These are phyloP conservation scores for Cinara cedri DNA, from an alignment of 2,888 invertebrate species.

Conservation along the genomic window DNA sequence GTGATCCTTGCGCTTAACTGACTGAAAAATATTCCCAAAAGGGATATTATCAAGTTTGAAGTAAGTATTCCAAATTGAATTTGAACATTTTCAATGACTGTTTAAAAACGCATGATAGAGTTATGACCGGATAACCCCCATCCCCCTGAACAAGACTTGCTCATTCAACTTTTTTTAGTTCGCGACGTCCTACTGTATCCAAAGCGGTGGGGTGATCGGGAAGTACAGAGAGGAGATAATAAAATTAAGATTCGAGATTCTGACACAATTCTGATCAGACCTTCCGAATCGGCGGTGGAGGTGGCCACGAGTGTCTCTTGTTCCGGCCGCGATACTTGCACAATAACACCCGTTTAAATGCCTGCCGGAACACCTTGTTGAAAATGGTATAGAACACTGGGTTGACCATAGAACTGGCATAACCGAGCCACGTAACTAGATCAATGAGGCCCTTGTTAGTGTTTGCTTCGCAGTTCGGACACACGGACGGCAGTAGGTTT, in stretches of 20 bases:
- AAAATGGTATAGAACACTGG: slow-evolving; percentile 96
- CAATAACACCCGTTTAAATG: slow-evolving; percentile 83
- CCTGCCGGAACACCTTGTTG: slow-evolving; percentile 90
- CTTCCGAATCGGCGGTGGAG: slow-evolving; percentile 25
- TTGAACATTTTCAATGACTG: no score
- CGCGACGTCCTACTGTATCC: no score
- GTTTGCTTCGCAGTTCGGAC: slow-evolving; percentile 77
- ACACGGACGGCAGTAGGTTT: slow-evolving; percentile 84
- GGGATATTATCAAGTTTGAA: no score
- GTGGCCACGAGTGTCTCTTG: slow-evolving; percentile 57
- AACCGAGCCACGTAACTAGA: slow-evolving; percentile 90
- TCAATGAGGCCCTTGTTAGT: slow-evolving; percentile 82
- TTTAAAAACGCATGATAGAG: no score
- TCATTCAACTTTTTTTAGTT: no score
- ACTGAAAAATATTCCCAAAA: no score
- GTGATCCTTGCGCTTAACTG: no score
- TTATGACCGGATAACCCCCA: no score
- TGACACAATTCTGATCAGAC: slow-evolving; percentile 21
- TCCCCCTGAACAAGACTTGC: no score
- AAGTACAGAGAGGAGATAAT: neutral
- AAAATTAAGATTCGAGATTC: no score
- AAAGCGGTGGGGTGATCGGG: neutral
- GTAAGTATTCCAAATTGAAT: no score
- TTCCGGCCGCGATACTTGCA: slow-evolving; percentile 69
- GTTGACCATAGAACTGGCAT: slow-evolving; percentile 92